These are phyloP conservation scores for Climacteris rufus DNA, from an alignment of 2,113 vertebrate genomes.

Conservation along the genomic window DNA sequence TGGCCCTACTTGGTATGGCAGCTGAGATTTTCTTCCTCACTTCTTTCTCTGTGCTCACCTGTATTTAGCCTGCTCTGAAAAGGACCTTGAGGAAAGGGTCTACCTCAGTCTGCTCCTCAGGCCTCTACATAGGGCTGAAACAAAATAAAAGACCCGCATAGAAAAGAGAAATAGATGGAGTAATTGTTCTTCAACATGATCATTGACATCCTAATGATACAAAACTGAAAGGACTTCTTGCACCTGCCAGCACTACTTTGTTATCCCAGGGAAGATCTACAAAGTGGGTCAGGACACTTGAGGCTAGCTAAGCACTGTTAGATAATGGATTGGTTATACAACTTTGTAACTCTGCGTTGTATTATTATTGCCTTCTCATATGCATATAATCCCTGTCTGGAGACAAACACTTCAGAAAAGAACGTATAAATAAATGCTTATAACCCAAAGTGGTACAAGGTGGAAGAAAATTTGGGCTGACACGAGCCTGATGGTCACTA, in stretches of 20 bases:
- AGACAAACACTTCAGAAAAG: background rate
- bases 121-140: accelerated
- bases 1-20: background rate
- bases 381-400: background rate
- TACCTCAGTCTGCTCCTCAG: background rate
- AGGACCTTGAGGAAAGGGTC: background rate
- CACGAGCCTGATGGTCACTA: background rate
- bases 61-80: background rate
- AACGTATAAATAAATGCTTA: background rate
- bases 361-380: background rate
- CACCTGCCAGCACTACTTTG: background rate
- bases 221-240: background rate
- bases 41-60: background rate
- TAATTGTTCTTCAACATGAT: background rate
- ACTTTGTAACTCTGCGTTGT: background rate
- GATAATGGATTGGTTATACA: background rate
- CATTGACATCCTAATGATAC: background rate
- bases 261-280: background rate
- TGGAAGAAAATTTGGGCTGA: background rate
- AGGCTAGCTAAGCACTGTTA: background rate
- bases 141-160: background rate
- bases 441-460: background rate
- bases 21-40: background rate
- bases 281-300: background rate
- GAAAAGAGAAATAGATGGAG: background rate